Conservation (phyloP, 2,797 vertebrate species). For the Enteromius mattozi region DNA sequence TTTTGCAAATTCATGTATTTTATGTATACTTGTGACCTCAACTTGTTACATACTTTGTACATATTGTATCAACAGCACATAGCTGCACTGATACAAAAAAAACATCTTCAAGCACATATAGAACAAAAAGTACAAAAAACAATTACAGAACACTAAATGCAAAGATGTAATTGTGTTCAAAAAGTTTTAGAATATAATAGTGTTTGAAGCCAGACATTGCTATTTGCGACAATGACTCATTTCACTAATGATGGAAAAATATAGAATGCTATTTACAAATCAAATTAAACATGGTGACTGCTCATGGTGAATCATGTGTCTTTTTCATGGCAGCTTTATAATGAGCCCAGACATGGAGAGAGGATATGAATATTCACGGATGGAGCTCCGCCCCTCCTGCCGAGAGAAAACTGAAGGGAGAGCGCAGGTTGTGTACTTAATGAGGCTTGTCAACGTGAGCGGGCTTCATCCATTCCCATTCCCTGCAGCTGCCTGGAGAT, state of each 20-base stretch:
- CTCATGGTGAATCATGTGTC: constrained; percentile 54
- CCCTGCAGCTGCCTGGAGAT: constrained; percentile 50
- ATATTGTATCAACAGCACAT: too few species aligned
- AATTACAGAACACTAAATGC: constrained; percentile 3
- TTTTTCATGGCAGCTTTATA: constrained; percentile 33
- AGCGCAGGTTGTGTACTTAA: constrained; percentile 57
- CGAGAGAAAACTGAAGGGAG: constrained; percentile 33
- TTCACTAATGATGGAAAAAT: constrained; percentile 42
- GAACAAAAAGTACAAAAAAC: background rate
- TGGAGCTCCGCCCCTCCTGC: constrained; percentile 38
- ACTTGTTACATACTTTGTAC: background rate
- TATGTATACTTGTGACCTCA: background rate
- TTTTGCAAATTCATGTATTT: background rate
- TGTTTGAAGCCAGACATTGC: background rate
- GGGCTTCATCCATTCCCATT: constrained; percentile 43
- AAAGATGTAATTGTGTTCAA: background rate
- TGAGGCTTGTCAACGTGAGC: constrained; percentile 55
- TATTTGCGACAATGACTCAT: constrained; percentile 21
- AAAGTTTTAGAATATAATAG: constrained; percentile 1
- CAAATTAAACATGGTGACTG: constrained; percentile 46
- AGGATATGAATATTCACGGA: constrained; percentile 50
- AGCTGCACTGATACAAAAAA: background rate
- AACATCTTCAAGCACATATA: background rate
- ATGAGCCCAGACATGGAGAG: constrained; percentile 26
- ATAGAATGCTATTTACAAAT: constrained; percentile 35